Conservation (phyloP, 35 echinoderm and acorn worm genomes). For the Lytechinus variegatus region DNA sequence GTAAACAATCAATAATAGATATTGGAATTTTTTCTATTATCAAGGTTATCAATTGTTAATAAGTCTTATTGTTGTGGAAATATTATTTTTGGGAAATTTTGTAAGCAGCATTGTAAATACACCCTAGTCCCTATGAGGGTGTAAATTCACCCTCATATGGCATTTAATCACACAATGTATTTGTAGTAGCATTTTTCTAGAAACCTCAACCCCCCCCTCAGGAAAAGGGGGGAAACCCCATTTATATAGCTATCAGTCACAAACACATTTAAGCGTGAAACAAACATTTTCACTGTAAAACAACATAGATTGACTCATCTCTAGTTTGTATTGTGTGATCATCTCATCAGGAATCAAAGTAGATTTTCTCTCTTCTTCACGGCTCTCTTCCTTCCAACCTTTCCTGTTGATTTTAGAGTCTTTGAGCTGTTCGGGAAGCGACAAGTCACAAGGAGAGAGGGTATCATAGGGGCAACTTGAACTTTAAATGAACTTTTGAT, state of each 20-base stretch:
- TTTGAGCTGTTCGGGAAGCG: not conserved
- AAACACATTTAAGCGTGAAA: not conserved
- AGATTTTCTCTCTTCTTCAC: not conserved
- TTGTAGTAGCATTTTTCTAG: not conserved
- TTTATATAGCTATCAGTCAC: not conserved
- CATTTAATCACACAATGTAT: not conserved
- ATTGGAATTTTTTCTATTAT: too few species aligned
- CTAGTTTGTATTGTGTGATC: not conserved
- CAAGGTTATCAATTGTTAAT: too few species aligned
- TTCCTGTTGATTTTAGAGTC: not conserved
- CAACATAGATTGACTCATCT: not conserved
- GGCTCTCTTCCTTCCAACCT: not conserved
- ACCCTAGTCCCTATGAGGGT: too few species aligned
- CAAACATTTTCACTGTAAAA: not conserved
- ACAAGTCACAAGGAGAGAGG: not conserved
- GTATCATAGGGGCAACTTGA: not conserved
- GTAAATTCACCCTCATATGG: not conserved
- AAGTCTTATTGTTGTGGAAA: too few species aligned
- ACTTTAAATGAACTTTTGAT: too few species aligned
- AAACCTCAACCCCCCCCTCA: not conserved
- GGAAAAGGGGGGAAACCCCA: not conserved
- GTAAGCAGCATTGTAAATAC: too few species aligned
- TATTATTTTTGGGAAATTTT: too few species aligned
- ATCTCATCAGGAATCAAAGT: not conserved
- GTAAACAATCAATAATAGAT: too few species aligned